Conservation (phyloP, 2,888 invertebrate species). For the Pterobdella sp. region DNA sequence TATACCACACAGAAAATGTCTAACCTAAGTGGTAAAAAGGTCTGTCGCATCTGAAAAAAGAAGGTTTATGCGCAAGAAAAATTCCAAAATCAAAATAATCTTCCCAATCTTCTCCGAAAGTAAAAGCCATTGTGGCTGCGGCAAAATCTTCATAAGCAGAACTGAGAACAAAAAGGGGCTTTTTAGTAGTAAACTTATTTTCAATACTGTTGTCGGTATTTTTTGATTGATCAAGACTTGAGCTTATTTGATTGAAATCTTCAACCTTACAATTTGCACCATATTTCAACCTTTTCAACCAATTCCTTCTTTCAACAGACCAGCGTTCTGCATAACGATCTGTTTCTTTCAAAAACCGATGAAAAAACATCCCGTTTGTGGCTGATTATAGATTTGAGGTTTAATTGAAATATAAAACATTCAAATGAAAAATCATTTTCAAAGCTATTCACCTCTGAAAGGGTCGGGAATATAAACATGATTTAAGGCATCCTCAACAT, state of each 20-base stretch:
- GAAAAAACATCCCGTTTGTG: conserved; percentile 60
- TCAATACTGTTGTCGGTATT: too few relatives aligned
- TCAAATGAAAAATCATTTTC: too few relatives aligned
- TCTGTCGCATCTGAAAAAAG: conserved; percentile 59
- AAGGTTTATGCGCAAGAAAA: conserved; percentile 66
- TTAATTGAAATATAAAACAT: too few relatives aligned
- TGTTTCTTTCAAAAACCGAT: conserved; percentile 57
- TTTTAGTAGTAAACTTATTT: too few relatives aligned
- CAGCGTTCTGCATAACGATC: conserved; percentile 59
- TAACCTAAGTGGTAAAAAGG: conserved; percentile 53
- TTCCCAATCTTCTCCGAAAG: conserved; percentile 62
- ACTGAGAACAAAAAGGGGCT: conserved; percentile 63
- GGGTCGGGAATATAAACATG: conserved; percentile 56
- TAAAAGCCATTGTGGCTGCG: conserved; percentile 59
- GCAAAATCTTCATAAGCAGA: conserved; percentile 68
- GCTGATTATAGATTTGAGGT: conserved; percentile 40
- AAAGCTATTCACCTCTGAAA: conserved; percentile 43
- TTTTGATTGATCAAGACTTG: conserved; percentile 36
- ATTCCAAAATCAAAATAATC: conserved; percentile 61
- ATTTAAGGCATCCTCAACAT: conserved; percentile 59
- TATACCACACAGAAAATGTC: conserved; percentile 6
- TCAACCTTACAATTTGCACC: too few relatives aligned
- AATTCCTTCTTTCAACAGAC: conserved; percentile 49
- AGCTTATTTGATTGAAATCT: conserved; percentile 39
- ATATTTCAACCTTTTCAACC: conserved; percentile 58